Base-by-base conservation (phyloP, 2,888 invertebrate species). In the Bombylius discolor region DNA sequence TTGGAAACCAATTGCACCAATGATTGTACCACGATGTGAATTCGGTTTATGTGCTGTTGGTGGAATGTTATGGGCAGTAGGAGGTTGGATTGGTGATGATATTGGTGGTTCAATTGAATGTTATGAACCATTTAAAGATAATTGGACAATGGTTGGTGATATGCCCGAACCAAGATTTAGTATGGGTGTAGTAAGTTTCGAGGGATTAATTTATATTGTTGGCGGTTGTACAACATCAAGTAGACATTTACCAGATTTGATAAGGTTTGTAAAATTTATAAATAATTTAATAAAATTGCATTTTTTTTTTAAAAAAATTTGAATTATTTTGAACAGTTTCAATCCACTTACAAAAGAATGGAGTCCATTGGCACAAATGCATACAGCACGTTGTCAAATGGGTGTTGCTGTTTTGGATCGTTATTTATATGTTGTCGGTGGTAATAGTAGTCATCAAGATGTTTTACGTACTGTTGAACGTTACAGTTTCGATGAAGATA, bases 1-100 rank as follows among this genome's bases (percentile, higher is more conserved):
- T 63, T 81, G 81, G 81, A 76, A 78, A 55, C 76, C 78, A 60
- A 81, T 85, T 65, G 78, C 84, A 7, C 81, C 82, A 12, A 88
- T 89, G 87, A 82, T 84, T 60, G 86, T 88, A 63, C 87, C 90
- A 1, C 79, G 95, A 32, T 94, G 92, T 74, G 93, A 92, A 71
- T 89, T 94, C 69, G 93, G 94, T 3, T 75, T 93, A 60, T 89
- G 90, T 66, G 86, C 88, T 13, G 81, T 89, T 72, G 85, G 89
- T 63, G 89, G 89, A 36, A 82, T 81, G 65, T 74, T 95, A 58
- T 91, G 88, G 69, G 93, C 92, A 0, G 83, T 95, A 64, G 94
- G 95, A 48, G 95, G 95, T 5, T 94, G 94, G 93, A 85, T 94
- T 42, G 94, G 93, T 1, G 87, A 88, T 59, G 91, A 92, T 68